Evolutionary conservation across 2,888 invertebrate genomes (phyloP).

Genomic region (Spicauda simplicius): DNA sequence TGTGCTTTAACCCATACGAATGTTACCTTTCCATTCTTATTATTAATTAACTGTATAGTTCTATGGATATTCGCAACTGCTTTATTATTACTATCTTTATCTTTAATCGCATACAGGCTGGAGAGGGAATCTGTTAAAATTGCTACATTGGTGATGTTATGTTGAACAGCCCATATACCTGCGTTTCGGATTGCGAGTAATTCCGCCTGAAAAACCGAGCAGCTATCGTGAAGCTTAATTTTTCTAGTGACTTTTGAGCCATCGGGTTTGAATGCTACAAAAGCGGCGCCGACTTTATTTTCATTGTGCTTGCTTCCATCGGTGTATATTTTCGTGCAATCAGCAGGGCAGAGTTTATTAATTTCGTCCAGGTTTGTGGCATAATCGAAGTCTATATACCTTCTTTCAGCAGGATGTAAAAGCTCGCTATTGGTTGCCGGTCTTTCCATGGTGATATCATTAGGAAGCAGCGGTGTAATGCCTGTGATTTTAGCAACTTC

Average conservation of each 20-base stretch:
- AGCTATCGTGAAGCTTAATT: no score
- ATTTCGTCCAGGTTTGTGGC: background rate
- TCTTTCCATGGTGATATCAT: no score
- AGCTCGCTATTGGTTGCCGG: background rate
- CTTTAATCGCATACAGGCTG: no score
- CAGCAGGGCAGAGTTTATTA: background rate
- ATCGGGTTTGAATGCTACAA: background rate
- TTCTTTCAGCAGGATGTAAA: conserved; percentile 4
- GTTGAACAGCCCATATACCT: conserved; percentile 1
- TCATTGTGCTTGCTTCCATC: conserved; percentile 28
- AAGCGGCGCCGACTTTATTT: conserved; percentile 14
- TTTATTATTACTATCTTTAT: no score
- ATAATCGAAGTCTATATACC: background rate
- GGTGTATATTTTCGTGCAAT: conserved; percentile 9
- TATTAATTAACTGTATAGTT: no score
- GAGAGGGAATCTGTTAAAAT: conserved; percentile 27
- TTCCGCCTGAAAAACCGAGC: no score
- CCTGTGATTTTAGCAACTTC: background rate
- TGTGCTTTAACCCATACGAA: no score
- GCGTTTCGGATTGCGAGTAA: no score
- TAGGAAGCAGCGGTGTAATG: background rate
- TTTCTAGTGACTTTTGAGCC: background rate
- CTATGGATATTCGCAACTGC: no score
- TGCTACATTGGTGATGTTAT: background rate
- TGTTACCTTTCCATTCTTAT: no score